phyloP scores from a whole-genome alignment of 1,140 invertebrate species.

The Atta texana region DNA sequence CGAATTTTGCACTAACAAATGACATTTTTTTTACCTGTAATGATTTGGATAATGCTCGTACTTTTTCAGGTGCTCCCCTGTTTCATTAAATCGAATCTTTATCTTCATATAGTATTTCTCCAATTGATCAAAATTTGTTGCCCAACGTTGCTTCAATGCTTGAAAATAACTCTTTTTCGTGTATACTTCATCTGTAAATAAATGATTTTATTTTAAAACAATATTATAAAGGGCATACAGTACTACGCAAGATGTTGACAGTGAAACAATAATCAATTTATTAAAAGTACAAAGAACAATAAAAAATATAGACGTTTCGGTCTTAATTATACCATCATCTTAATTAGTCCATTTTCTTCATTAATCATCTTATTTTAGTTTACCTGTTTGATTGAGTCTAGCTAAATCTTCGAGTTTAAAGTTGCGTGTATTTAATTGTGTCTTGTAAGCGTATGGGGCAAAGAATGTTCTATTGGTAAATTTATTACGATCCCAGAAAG shows the following conservation, averaged over 20 bases:
- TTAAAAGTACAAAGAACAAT: no score
- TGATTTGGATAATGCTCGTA: conserved; percentile 96
- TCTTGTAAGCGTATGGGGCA: conserved; percentile 97
- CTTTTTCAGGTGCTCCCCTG: conserved; percentile 92
- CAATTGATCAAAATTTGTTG: conserved; percentile 96
- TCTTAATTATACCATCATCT: no score
- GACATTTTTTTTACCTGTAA: conserved; percentile 88
- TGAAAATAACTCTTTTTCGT: conserved; percentile 95
- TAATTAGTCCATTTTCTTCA: no score
- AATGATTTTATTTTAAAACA: conserved; percentile 76
- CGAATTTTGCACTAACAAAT: conserved; percentile 17
- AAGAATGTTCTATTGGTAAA: conserved; percentile 97
- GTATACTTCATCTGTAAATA: conserved; percentile 90
- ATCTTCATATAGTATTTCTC: conserved; percentile 98
- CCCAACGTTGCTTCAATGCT: conserved; percentile 96
- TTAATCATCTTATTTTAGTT: conserved; percentile 15
- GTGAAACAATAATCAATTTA: no score
- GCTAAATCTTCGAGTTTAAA: conserved; percentile 96
- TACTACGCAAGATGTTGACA: no score
- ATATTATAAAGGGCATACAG: no score
- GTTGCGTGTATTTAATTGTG: conserved; percentile 92
- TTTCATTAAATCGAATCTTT: conserved; percentile 95
- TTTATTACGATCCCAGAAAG: conserved; percentile 98
- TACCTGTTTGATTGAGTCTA: conserved; percentile 91
- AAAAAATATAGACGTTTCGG: no score